A percentile compares a stretch with the other conserved stretches of the same genome.
Conservation (phyloP, 2,113 vertebrate species). For the Oreotrochilus melanogaster region DNA sequence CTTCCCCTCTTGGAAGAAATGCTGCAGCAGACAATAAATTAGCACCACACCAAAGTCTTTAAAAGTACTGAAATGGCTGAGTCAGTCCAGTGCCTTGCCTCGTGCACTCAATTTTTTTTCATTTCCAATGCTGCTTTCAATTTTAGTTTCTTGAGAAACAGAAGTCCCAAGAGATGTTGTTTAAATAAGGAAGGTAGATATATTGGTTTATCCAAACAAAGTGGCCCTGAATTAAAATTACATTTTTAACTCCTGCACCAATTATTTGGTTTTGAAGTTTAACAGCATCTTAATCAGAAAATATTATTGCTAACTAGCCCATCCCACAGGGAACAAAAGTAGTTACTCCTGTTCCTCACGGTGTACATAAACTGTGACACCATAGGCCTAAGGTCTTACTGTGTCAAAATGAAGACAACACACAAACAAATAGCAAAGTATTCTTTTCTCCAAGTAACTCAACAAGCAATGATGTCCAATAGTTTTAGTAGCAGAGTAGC, state of each 20-base stretch:
- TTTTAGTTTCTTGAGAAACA: background rate
- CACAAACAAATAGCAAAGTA: background rate
- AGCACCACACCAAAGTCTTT: background rate
- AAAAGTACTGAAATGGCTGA: background rate
- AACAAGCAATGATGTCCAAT: background rate
- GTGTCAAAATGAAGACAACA: background rate
- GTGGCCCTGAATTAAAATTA: background rate
- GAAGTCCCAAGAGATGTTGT: background rate
- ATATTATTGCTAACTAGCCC: background rate
- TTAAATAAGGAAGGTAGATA: background rate
- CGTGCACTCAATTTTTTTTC: background rate
- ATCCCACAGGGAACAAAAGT: background rate
- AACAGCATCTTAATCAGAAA: background rate
- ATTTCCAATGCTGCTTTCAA: background rate
- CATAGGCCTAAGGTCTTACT: background rate
- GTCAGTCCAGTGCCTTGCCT: background rate
- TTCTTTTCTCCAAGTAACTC: background rate
- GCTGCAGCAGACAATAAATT: background rate
- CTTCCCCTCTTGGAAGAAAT: background rate
- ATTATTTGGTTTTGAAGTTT: background rate
- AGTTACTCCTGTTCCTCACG: background rate
- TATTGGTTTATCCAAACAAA: background rate
- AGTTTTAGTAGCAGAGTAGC: background rate
- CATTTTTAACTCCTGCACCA: background rate
- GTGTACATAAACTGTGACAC: background rate